phyloP scores from a whole-genome alignment of 2,888 invertebrate species.

The Cephus runcator region DNA sequence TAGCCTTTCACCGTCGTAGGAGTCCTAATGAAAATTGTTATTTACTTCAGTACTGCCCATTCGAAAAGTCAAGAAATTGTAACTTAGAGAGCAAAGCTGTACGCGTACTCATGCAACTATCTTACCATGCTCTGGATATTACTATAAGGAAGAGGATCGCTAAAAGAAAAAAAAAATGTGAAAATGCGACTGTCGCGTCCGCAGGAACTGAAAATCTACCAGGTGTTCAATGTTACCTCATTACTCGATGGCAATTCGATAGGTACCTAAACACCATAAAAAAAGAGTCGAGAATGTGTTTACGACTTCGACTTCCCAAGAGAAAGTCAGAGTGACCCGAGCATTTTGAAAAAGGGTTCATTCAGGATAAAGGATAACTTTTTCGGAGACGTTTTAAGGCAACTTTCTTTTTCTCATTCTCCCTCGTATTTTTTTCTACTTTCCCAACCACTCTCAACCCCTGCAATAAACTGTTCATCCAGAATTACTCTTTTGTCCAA shows the following conservation, averaged over 20 bases:
- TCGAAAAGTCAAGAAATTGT: not conserved
- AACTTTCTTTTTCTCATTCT: constrained; percentile 53
- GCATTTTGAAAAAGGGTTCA: constrained; percentile 50
- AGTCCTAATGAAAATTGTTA: not conserved
- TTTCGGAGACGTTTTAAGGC: constrained; percentile 28
- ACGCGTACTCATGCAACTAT: not conserved
- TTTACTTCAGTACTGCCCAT: not conserved
- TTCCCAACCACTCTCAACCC: constrained; percentile 48
- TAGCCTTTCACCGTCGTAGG: not conserved
- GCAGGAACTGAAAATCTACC: not conserved
- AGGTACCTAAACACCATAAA: constrained; percentile 59
- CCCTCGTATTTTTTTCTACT: constrained; percentile 1
- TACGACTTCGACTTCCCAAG: constrained; percentile 45
- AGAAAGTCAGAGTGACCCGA: constrained; percentile 13
- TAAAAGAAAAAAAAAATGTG: not conserved
- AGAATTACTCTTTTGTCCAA: constrained; percentile 40
- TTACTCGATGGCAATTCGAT: constrained; percentile 14
- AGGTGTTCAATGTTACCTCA: not conserved
- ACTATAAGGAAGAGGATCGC: not conserved
- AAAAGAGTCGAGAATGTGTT: constrained; percentile 47
- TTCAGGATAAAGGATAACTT: constrained; percentile 32
- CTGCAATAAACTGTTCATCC: constrained; percentile 57
- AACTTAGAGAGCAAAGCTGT: not conserved
- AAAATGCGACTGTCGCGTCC: not conserved
- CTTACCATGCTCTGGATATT: not conserved